Evolutionary conservation across 2,888 invertebrate genomes (phyloP), one percentile per base, ranked within the genome.

Genomic region (Neoscelio sp.): DNA sequence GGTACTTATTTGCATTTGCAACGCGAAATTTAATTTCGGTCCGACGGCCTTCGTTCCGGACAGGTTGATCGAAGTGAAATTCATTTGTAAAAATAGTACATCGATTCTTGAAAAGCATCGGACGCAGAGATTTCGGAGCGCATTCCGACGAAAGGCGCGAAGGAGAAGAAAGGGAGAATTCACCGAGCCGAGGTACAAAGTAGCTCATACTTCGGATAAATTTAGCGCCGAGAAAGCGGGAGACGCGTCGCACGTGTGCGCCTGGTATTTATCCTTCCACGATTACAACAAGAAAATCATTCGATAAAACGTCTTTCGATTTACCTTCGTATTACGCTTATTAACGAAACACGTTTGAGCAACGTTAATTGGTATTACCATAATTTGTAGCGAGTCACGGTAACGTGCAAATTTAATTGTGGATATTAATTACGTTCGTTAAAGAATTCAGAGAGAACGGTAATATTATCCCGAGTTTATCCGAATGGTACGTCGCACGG

Each of bases 121-220:
- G 17, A 13, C 13, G 68, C 48, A 58, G 40, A 54, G 73, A 64
- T 52, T 75, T 58, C 60, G 52, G 67, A 68, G 60, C 38, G 52
- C 75, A 67, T 67, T 67, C 60, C 76, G 70, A 77, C 70, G n/a
- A 33, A n/a, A 33, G 4, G 33, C n/a, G 33, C 2, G n/a, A 70
- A 77, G 42, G 12, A 8, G 64, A 18, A 70, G 58, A 70, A 77
- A 64, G 64, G 56, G 60, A 60, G 58, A 56, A 74, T 79, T 56
- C 74, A 58, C 50, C 50, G 68, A 40, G 65, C 15, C 48, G 56
- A 33, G 76, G 70, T 35, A 64, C 64, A 70, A 64, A 76, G 70
- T 70, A 70, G 76, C 64, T 76, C 76, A 80, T 77, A 76, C 77
- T 80, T 73, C 42, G 77, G 80, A 80, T 77, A 80, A 80, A 80